A percentile compares a stretch with the other conserved stretches of the same genome.
Evolutionary conservation across 2,888 invertebrate genomes (phyloP).

Genomic region (Chalcosyrphus nemorum): DNA sequence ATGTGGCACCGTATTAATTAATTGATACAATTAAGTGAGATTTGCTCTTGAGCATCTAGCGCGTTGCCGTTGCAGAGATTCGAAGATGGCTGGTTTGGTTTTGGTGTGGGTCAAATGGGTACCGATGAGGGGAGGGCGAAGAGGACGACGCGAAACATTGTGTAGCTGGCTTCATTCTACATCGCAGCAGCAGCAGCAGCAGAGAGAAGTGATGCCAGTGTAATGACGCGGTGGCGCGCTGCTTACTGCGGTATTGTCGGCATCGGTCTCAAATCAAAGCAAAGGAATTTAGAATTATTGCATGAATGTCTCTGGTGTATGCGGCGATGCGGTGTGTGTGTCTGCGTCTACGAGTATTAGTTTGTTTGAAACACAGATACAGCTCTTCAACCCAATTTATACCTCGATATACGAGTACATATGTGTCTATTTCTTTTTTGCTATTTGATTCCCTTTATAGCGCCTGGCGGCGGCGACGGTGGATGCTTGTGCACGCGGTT

Average conservation of each 20-base stretch:
- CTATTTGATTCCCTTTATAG: slow-evolving; percentile 67
- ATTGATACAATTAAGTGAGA: slow-evolving; percentile 70
- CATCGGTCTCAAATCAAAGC: slow-evolving; percentile 68
- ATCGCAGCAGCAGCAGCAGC: too few species aligned
- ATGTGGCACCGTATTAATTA: slow-evolving; percentile 72
- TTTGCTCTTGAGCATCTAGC: slow-evolving; percentile 59
- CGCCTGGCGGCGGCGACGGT: slow-evolving; percentile 24
- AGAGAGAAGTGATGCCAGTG: slow-evolving; percentile 47
- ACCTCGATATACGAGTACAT: slow-evolving; percentile 49
- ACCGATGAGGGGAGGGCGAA: neutral
- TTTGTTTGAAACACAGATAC: slow-evolving; percentile 47
- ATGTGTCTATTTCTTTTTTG: slow-evolving; percentile 38
- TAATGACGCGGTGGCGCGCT: slow-evolving; percentile 42
- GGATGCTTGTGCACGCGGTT: slow-evolving; percentile 51
- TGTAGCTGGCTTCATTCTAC: slow-evolving; percentile 60
- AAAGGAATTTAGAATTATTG: slow-evolving; percentile 71
- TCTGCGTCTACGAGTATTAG: slow-evolving; percentile 32
- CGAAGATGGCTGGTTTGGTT: neutral
- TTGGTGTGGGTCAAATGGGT: neutral
- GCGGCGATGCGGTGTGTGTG: neutral
- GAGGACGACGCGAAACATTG: too few species aligned
- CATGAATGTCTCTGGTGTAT: slow-evolving; percentile 60
- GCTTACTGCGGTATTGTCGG: slow-evolving; percentile 57
- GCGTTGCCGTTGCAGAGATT: slow-evolving; percentile 18
- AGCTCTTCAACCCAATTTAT: slow-evolving; percentile 59